phyloP scores from a whole-genome alignment of 2,797 vertebrate genomes.

The Lophotriccus pileatus region DNA sequence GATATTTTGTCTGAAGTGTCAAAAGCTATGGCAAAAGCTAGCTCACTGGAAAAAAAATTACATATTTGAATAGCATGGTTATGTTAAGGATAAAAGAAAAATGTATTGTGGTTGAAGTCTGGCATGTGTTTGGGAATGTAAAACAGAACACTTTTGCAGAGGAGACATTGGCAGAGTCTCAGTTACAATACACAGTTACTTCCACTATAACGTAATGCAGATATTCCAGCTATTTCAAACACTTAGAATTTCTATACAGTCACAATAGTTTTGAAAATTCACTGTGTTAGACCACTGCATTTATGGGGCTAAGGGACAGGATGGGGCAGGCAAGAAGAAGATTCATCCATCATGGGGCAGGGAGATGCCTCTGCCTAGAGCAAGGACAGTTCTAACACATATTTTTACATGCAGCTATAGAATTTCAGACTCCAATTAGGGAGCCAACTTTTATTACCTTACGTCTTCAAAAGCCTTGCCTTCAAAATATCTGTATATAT shows the following conservation, averaged over 20 bases:
- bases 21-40: not conserved
- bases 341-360: not conserved
- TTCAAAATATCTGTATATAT: not conserved
- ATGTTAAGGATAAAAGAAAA: slow-evolving; percentile 3
- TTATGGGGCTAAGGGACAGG: not conserved
- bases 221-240: slow-evolving; percentile 5
- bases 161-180: not conserved
- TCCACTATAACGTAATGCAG: not conserved
- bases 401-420: not conserved
- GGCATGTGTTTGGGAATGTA: slow-evolving; percentile 3
- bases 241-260: not conserved
- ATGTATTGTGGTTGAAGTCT: not conserved
- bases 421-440: not conserved
- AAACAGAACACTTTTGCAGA: slow-evolving; percentile 14
- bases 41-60: not conserved
- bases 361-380: not conserved
- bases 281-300: not conserved
- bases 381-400: not conserved
- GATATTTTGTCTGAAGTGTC: not conserved
- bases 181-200: slow-evolving; percentile 6
- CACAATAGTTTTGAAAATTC: not conserved
- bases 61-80: not conserved
- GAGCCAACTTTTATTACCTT: not conserved
- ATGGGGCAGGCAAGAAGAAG: fast-evolving
- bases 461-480: not conserved